phyloP scores from a whole-genome alignment of 2,113 vertebrate genomes.

The Trinectes maculatus region DNA sequence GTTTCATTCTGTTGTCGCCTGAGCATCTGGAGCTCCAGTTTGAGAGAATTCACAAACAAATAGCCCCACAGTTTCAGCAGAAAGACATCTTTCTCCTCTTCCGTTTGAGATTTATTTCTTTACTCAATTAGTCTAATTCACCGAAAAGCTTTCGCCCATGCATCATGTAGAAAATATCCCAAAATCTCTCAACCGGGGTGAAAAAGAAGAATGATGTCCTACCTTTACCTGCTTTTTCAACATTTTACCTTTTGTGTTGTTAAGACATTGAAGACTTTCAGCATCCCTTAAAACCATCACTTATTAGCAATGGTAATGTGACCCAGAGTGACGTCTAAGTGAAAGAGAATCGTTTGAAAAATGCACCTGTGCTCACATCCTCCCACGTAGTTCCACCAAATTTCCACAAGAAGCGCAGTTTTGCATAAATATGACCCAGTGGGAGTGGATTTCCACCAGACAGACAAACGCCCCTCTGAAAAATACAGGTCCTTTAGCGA shows the following conservation, averaged over 20 bases:
- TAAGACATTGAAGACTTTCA: slow-evolving; percentile 11
- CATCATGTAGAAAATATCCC: background rate
- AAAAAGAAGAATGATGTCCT: slow-evolving; percentile 3
- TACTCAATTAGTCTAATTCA: background rate
- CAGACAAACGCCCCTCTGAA: slow-evolving; percentile 48
- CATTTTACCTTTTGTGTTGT: slow-evolving; percentile 32
- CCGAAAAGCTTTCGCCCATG: background rate
- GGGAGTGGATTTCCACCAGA: slow-evolving; percentile 45
- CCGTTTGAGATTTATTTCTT: background rate
- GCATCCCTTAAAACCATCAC: slow-evolving; percentile 22
- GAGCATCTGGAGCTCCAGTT: slow-evolving; percentile 74
- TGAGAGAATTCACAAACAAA: slow-evolving; percentile 73
- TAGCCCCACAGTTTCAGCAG: slow-evolving; percentile 52
- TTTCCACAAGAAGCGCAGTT: slow-evolving; percentile 55
- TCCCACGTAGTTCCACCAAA: slow-evolving; percentile 42
- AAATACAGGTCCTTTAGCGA: slow-evolving; percentile 65
- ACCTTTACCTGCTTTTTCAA: background rate
- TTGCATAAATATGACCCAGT: slow-evolving; percentile 45
- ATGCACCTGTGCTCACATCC: slow-evolving; percentile 52
- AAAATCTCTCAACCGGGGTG: background rate
- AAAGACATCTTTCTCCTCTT: slow-evolving; percentile 26
- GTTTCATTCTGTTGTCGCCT: slow-evolving; percentile 66
- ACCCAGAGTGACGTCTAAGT: slow-evolving; percentile 47
- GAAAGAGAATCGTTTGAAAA: slow-evolving; percentile 44
- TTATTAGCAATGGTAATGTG: slow-evolving; percentile 58